Evolutionary conservation across 2,888 invertebrate genomes (phyloP), one percentile per base, ranked within the genome.

Genomic region (Eupithecia vulgata): DNA sequence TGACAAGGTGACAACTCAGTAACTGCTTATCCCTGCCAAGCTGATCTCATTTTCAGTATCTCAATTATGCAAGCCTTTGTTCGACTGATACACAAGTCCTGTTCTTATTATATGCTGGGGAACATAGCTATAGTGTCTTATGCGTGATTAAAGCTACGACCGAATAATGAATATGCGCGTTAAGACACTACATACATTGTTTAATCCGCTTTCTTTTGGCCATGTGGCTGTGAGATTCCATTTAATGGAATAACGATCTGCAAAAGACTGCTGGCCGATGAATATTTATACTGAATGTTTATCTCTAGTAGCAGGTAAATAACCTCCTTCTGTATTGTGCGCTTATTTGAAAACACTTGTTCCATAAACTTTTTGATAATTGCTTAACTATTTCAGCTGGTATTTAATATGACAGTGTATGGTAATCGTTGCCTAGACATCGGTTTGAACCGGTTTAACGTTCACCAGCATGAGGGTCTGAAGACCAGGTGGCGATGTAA

Each of bases 401-500:
- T 82, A 80, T 92, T 92, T 77, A 90, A 91, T 2, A 82, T 79
- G 57, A 90, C 91, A 0, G 45, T 65, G 0, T 78, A 82, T 21
- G 92, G 92, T 1, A 91, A 91, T 70, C 87, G 88, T 34, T 93
- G 91, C 59, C 80, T 93, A 34, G 84, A 90, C 62, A 84, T 92
- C 15, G 89, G 88, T 0, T 21, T 66, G 0, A 80, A 88, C 25
- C 86, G 87, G 67, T 92, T 86, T 76, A 92, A 89, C 0, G 79
- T 92, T 1, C 92, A 92, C 72, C 92, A 93, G 78, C 85, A 91
- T 68, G 92, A 93, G 77, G 92, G 93, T 2, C 64, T 81, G 61
- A 83, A 80, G 21, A 81, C 85, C 64, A 88, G 89, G 85, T 79
- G 86, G 61, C 86, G 89, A 70, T 85, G 85, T 78, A 76, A 68